Conservation (phyloP, 2,888 invertebrate species). For the Adelphocoris suturalis region DNA sequence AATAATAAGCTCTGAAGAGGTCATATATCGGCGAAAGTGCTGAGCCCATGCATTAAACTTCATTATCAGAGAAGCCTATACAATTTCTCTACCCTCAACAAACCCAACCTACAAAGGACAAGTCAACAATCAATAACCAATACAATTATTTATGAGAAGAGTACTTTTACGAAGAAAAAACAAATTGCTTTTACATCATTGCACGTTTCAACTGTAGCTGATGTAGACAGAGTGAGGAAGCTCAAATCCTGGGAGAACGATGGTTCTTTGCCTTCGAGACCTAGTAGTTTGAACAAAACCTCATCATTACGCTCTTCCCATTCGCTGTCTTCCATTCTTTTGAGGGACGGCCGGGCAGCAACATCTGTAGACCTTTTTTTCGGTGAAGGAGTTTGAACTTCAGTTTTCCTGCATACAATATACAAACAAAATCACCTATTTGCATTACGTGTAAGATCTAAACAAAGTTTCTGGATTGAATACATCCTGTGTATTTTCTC, state of each 20-base stretch:
- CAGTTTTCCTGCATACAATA: constrained; percentile 44
- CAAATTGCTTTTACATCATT: constrained; percentile 16
- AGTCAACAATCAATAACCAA: too few relatives aligned
- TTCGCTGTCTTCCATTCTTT: not conserved
- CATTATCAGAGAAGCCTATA: too few relatives aligned
- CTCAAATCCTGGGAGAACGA: constrained; percentile 64
- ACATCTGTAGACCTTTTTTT: constrained; percentile 17
- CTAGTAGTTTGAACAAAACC: constrained; percentile 80
- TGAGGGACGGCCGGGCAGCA: not conserved
- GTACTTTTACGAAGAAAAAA: too few relatives aligned
- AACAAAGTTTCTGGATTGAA: too few relatives aligned
- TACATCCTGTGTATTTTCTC: too few relatives aligned
- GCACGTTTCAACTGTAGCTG: constrained; percentile 1
- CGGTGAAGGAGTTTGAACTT: constrained; percentile 43
- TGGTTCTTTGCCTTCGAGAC: constrained; percentile 60
- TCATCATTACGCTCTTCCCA: constrained; percentile 78
- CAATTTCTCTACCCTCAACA: too few relatives aligned
- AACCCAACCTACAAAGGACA: too few relatives aligned
- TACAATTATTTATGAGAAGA: too few relatives aligned
- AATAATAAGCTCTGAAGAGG: too few relatives aligned
- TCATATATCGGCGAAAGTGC: too few relatives aligned
- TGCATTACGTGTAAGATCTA: too few relatives aligned
- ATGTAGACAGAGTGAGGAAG: constrained; percentile 48
- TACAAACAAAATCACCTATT: not conserved
- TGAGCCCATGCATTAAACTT: too few relatives aligned